Conservation (phyloP, 2,797 vertebrate species). For the Glyptemys insculpta region DNA sequence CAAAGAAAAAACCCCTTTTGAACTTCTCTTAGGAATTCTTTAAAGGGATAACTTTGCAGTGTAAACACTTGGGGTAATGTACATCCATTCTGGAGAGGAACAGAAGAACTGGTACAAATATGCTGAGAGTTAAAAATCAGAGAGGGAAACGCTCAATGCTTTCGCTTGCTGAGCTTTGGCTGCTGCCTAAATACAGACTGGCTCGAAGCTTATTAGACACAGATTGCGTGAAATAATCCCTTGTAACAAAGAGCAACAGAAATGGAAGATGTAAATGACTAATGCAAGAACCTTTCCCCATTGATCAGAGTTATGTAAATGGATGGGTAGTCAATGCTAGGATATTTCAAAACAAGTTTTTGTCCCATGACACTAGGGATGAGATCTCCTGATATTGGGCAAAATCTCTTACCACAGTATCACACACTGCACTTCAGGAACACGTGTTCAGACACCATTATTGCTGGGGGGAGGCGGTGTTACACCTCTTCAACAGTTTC, state of each 20-base stretch:
- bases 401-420: not conserved
- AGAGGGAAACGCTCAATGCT: slow-evolving; percentile 44
- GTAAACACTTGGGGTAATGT: slow-evolving; percentile 74
- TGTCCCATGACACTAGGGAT: not conserved
- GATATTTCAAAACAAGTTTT: slow-evolving; percentile 40
- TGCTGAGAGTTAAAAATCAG: not conserved
- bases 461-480: not conserved
- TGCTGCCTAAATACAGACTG: slow-evolving; percentile 48
- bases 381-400: not conserved
- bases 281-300: not conserved
- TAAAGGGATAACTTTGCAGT: slow-evolving; percentile 83
- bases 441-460: not conserved
- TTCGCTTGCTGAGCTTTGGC: not conserved
- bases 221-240: slow-evolving; percentile 45
- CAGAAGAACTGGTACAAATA: slow-evolving; percentile 65
- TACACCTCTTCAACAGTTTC: not conserved
- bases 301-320: not conserved
- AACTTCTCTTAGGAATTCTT: slow-evolving; percentile 84
- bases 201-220: slow-evolving; percentile 50
- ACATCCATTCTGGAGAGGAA: slow-evolving; percentile 62
- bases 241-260: slow-evolving; percentile 43
- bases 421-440: not conserved
- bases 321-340: not conserved
- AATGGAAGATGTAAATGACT: not conserved
- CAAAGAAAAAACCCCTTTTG: slow-evolving; percentile 79